Evolutionary conservation across 2,797 vertebrate species (phyloP).

Genomic region (Anableps anableps): DNA sequence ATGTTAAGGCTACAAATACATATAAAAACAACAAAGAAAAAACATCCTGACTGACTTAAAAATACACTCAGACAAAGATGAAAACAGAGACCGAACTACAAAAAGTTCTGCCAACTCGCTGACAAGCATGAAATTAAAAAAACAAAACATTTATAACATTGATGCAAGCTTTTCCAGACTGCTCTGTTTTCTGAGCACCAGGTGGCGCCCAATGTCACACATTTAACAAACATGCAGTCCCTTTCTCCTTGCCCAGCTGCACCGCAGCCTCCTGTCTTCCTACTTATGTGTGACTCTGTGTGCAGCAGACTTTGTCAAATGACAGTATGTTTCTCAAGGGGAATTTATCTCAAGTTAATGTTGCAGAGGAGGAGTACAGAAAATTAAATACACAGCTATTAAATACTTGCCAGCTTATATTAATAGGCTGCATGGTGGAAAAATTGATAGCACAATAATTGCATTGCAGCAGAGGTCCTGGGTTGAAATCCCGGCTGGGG

Average conservation of each 20-base stretch:
- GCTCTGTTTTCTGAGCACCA: constrained; percentile 52
- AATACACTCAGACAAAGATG: background rate
- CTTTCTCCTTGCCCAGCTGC: constrained; percentile 7
- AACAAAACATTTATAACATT: background rate
- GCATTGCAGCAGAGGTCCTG: background rate
- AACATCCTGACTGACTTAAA: background rate
- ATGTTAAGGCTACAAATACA: background rate
- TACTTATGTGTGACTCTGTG: constrained; percentile 3
- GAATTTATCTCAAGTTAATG: constrained; percentile 20
- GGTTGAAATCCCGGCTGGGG: background rate
- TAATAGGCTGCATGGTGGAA: background rate
- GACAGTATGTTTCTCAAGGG: background rate
- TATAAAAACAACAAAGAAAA: background rate
- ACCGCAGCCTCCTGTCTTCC: background rate
- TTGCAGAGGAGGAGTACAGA: background rate
- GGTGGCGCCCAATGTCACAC: constrained; percentile 59
- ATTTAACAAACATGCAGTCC: constrained; percentile 3
- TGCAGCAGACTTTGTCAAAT: background rate
- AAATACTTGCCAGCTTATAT: constrained; percentile 2
- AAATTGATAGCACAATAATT: background rate
- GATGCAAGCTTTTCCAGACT: background rate
- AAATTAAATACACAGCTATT: constrained; percentile 21
- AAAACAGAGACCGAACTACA: constrained; percentile 9
- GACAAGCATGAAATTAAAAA: constrained; percentile 13
- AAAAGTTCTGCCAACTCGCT: constrained; percentile 21